phyloP scores from a whole-genome alignment of 2,888 invertebrate genomes.

The Platycheirus rosarum region DNA sequence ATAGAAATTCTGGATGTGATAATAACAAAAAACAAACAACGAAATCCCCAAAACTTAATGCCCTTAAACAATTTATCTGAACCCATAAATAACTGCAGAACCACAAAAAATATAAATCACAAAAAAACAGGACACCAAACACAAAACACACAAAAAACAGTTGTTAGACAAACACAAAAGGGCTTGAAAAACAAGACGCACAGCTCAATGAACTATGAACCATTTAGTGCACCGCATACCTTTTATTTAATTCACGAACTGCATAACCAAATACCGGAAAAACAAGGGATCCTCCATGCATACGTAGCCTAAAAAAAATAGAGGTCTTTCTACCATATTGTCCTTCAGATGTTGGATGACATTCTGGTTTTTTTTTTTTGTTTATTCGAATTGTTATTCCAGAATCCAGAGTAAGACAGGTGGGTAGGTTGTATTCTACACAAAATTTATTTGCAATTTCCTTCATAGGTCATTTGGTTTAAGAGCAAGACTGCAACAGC shows the following conservation, averaged over 20 bases:
- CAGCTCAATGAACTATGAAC: slow-evolving; percentile 55
- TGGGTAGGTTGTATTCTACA: slow-evolving; percentile 21
- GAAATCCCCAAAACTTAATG: neutral
- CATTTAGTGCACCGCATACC: slow-evolving; percentile 56
- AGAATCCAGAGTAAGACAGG: slow-evolving; percentile 21
- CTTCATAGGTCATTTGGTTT: slow-evolving; percentile 64
- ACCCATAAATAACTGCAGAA: slow-evolving; percentile 41
- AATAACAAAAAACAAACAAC: too few species aligned
- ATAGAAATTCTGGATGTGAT: too few species aligned
- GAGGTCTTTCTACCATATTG: slow-evolving; percentile 41
- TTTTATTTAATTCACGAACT: slow-evolving; percentile 32
- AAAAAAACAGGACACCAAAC: slow-evolving; percentile 8
- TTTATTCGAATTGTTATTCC: slow-evolving; percentile 8
- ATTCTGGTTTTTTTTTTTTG: slow-evolving; percentile 18
- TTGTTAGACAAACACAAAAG: slow-evolving; percentile 10
- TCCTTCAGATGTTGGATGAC: slow-evolving; percentile 32
- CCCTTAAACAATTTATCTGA: slow-evolving; percentile 35
- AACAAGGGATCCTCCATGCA: slow-evolving; percentile 18
- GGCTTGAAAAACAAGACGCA: slow-evolving; percentile 20
- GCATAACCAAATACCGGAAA: slow-evolving; percentile 8
- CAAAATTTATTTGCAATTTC: slow-evolving; percentile 69
- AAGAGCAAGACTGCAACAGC: slow-evolving; percentile 36
- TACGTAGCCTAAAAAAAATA: neutral
- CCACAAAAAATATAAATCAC: slow-evolving; percentile 42
- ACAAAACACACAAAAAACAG: neutral